phyloP scores from a whole-genome alignment of 2,888 invertebrate species.

The Tyria jacobaeae region DNA sequence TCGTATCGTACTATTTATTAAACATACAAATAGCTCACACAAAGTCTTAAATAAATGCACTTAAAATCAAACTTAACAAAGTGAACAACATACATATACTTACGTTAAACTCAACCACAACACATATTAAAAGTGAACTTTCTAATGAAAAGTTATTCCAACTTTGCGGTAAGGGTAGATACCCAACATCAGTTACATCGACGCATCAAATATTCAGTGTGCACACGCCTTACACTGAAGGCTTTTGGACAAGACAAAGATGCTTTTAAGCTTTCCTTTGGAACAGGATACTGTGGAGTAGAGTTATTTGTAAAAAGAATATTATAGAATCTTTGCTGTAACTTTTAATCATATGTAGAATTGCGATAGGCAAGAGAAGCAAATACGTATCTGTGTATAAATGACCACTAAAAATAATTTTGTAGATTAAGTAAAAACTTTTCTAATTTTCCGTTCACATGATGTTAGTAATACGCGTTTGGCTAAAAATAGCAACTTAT shows the following conservation, averaged over 20 bases:
- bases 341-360: neutral
- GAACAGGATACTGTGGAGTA: slow-evolving; percentile 58
- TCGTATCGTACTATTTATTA: too few relatives aligned
- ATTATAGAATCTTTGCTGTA: neutral
- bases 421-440: neutral
- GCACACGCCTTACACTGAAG: slow-evolving; percentile 74
- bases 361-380: neutral
- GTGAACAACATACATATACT: slow-evolving; percentile 6
- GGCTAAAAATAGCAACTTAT: neutral
- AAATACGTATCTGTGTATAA: neutral
- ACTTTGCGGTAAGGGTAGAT: slow-evolving; percentile 54
- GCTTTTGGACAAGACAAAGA: slow-evolving; percentile 83
- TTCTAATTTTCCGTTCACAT: neutral
- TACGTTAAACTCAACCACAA: slow-evolving; percentile 18
- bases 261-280: slow-evolving; percentile 79
- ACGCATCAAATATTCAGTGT: slow-evolving; percentile 79
- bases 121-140: slow-evolving; percentile 27
- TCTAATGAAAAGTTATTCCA: slow-evolving; percentile 72
- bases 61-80: slow-evolving; percentile 20
- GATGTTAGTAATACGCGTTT: neutral
- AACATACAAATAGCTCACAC: neutral
- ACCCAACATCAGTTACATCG: slow-evolving; percentile 62
- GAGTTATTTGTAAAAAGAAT: slow-evolving; percentile 16
- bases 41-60: slow-evolving; percentile 24
- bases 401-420: neutral